Evolutionary conservation across 2,797 vertebrate genomes (phyloP).

Genomic region (Gymnothorax javanicus): DNA sequence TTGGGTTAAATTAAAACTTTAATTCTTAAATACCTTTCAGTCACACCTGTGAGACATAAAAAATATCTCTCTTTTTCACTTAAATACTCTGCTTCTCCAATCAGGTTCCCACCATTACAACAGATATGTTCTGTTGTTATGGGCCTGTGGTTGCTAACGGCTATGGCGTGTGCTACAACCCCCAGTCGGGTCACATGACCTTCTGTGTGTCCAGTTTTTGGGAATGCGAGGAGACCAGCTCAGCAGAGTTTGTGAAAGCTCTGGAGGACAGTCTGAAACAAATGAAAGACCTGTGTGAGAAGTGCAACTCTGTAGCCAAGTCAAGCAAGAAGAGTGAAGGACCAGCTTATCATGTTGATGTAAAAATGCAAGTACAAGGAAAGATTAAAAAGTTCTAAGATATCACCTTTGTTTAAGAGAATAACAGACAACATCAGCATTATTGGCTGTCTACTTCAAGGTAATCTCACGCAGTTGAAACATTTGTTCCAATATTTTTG

Average conservation of each 20-base stretch:
- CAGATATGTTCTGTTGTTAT: conserved; percentile 96
- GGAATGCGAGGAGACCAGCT: conserved; percentile 83
- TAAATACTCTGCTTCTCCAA: neutral
- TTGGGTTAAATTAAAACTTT: neutral
- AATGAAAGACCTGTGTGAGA: conserved; percentile 81
- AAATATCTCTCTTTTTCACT: neutral
- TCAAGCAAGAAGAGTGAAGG: conserved; percentile 50
- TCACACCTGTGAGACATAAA: neutral
- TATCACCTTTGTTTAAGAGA: too few relatives aligned
- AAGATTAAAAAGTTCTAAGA: too few relatives aligned
- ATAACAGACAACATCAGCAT: too few relatives aligned
- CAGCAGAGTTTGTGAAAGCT: conserved; percentile 77
- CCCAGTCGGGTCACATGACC: conserved; percentile 83
- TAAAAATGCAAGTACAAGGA: neutral
- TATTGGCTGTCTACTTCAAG: too few relatives aligned
- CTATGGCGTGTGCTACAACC: conserved; percentile 93
- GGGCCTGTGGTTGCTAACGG: conserved; percentile 91
- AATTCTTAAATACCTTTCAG: neutral
- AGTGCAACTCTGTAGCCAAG: conserved; percentile 50
- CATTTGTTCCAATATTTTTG: too few relatives aligned
- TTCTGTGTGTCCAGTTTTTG: conserved; percentile 95
- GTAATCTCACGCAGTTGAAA: too few relatives aligned
- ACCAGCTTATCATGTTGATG: conserved; percentile 50
- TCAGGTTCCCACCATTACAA: conserved; percentile 85
- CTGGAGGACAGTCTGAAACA: conserved; percentile 81